phyloP scores from a whole-genome alignment of 2,888 invertebrate genomes.

The Limnephilus rhombicus region DNA sequence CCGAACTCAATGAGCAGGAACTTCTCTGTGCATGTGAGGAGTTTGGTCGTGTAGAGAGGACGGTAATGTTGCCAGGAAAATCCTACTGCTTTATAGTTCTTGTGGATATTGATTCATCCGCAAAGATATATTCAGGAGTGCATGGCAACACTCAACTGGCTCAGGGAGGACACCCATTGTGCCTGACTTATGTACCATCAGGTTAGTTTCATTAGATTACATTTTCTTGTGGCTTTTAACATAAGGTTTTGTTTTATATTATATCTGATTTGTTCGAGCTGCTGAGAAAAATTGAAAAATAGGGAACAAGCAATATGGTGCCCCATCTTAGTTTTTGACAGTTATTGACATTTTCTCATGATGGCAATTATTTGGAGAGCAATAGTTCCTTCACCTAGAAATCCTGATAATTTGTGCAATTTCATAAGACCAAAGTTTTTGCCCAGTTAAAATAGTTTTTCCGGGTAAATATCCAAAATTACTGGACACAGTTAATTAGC shows the following conservation, averaged over 20 bases:
- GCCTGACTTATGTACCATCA: slow-evolving; percentile 81
- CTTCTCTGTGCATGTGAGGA: slow-evolving; percentile 77
- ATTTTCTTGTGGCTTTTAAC: background rate
- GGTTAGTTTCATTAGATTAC: slow-evolving; percentile 73
- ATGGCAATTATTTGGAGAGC: no score
- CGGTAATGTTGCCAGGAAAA: slow-evolving; percentile 87
- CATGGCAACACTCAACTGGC: slow-evolving; percentile 80
- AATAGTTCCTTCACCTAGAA: no score
- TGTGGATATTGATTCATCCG: slow-evolving; percentile 74
- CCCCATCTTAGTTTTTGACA: background rate
- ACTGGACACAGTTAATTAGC: no score
- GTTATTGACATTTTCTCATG: background rate
- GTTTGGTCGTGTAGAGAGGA: slow-evolving; percentile 78
- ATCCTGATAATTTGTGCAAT: no score
- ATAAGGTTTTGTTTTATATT: background rate
- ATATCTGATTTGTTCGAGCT: no score
- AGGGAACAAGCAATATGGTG: background rate
- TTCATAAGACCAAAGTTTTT: no score
- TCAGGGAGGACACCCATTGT: slow-evolving; percentile 80
- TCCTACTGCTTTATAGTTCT: slow-evolving; percentile 89
- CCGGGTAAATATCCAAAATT: no score
- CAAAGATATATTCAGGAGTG: slow-evolving; percentile 77
- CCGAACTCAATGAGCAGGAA: slow-evolving; percentile 84
- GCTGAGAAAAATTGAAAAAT: background rate
- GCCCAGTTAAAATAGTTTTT: no score